phyloP scores from a whole-genome alignment of 2,113 vertebrate genomes.

The Atlantisia rogersi region DNA sequence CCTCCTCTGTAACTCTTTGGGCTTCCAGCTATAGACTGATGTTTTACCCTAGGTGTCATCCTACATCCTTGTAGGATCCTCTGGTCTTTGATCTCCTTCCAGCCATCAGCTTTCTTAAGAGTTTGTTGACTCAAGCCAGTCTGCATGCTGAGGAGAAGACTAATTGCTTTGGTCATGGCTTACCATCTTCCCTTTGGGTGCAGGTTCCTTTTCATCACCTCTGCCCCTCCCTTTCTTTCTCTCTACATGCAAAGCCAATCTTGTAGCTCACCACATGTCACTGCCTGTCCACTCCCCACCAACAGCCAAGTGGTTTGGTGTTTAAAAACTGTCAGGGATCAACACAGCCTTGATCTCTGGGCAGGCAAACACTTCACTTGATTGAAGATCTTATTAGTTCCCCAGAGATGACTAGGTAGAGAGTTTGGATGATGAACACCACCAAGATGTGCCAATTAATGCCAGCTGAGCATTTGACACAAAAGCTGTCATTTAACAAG shows the following conservation, averaged over 20 bases:
- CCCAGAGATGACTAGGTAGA: background rate
- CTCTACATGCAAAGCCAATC: background rate
- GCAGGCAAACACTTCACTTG: background rate
- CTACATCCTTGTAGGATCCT: background rate
- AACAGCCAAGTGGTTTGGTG: background rate
- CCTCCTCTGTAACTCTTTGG: background rate
- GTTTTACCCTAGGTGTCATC: background rate
- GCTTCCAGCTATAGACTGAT: background rate
- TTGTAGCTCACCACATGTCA: background rate
- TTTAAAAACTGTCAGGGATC: background rate
- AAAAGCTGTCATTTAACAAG: background rate
- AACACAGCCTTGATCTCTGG: too few species aligned
- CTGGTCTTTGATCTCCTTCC: background rate
- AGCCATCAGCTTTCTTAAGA: background rate
- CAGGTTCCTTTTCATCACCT: background rate
- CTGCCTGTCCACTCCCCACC: rapidly evolving
- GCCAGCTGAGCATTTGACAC: background rate
- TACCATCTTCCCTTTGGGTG: background rate
- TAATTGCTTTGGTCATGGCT: background rate
- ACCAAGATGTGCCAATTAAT: background rate
- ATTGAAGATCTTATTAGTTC: background rate
- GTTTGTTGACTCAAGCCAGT: background rate
- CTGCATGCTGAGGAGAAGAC: background rate
- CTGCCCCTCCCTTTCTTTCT: background rate
- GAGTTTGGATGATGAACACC: background rate